phyloP scores from a whole-genome alignment of 2,113 vertebrate species.

The Lates calcarifer region DNA sequence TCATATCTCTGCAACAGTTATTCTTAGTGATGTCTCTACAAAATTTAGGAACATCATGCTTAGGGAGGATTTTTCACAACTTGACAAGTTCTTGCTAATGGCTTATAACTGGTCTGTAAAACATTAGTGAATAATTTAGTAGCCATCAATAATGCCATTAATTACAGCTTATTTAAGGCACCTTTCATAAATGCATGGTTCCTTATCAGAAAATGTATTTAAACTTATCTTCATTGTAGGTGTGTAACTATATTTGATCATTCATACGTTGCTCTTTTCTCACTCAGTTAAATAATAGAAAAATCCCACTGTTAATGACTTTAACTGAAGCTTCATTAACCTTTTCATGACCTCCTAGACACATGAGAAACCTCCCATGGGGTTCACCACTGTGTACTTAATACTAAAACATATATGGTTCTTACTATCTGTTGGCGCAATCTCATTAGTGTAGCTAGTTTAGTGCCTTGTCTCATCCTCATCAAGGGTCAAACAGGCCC shows the following conservation, averaged over 20 bases:
- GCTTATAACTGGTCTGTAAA: too few relatives aligned
- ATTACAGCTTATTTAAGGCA: too few relatives aligned
- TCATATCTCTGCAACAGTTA: too few relatives aligned
- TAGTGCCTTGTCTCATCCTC: constrained; percentile 15
- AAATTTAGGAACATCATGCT: too few relatives aligned
- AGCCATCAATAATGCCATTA: too few relatives aligned
- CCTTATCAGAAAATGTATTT: too few relatives aligned
- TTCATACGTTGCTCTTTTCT: neutral
- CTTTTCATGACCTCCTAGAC: neutral
- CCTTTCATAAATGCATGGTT: too few relatives aligned
- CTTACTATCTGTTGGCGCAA: neutral
- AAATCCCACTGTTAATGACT: neutral
- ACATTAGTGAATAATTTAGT: too few relatives aligned
- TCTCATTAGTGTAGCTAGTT: constrained; percentile 6
- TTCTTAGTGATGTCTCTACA: too few relatives aligned
- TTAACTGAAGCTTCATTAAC: neutral
- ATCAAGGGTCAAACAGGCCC: constrained; percentile 17
- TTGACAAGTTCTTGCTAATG: too few relatives aligned
- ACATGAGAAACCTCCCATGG: neutral
- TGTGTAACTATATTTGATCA: neutral
- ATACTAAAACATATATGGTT: neutral
- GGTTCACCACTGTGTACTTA: neutral
- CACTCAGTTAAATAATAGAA: neutral
- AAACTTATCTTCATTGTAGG: neutral
- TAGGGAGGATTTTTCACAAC: too few relatives aligned